A percentile compares a stretch with the other conserved stretches of the same genome.
These are phyloP conservation scores for Lytechinus variegatus DNA, from an alignment of 35 echinoderm and acorn worm genomes.

Conservation along the genomic window DNA sequence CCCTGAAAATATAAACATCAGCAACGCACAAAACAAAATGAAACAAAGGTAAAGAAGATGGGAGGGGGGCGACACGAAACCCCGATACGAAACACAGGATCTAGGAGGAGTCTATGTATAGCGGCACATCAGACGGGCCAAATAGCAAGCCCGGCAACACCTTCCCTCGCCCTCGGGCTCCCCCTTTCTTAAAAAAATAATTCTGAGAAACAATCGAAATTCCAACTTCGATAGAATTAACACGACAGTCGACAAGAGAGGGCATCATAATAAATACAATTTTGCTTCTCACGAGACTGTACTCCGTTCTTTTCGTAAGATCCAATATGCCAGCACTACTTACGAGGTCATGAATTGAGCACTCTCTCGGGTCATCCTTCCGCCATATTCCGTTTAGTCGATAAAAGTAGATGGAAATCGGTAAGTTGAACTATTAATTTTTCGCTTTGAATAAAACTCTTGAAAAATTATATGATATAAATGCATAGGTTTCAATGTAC, in stretches of 20 bases:
- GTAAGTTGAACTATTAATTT: conserved; percentile 19
- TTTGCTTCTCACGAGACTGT: not conserved
- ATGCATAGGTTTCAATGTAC: not conserved
- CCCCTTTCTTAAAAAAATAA: too few species aligned
- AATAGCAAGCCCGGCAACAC: too few species aligned
- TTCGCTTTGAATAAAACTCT: not conserved
- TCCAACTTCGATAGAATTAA: not conserved
- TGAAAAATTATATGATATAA: not conserved
- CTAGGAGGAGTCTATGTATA: too few species aligned
- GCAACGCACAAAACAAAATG: too few species aligned
- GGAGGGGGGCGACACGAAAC: too few species aligned
- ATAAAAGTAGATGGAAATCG: not conserved
- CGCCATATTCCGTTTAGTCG: conserved; percentile 10
- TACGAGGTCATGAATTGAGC: not conserved
- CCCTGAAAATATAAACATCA: too few species aligned
- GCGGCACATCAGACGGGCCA: too few species aligned
- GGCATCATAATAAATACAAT: not conserved
- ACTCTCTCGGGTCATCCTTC: conserved; percentile 11
- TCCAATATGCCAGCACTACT: too few species aligned
- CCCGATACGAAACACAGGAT: too few species aligned
- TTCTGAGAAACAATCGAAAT: too few species aligned
- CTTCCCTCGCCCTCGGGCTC: too few species aligned
- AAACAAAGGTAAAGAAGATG: too few species aligned
- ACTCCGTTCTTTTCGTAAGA: not conserved
- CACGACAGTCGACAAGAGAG: not conserved